These are phyloP conservation scores for Cryptocheilus praepositus DNA, from an alignment of 2,888 invertebrate species.

Conservation along the genomic window DNA sequence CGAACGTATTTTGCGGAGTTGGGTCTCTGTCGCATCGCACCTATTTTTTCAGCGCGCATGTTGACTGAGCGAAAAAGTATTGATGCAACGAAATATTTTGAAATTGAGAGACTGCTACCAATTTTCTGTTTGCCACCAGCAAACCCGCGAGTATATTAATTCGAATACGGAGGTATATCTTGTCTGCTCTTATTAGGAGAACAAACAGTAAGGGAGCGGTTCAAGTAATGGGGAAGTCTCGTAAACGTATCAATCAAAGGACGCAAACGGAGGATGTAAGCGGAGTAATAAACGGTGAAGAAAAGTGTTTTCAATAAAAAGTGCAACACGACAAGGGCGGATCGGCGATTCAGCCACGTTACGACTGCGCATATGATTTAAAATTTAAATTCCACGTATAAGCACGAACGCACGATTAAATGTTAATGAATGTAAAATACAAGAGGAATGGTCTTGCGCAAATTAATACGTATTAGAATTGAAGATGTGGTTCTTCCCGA, in stretches of 20 bases:
- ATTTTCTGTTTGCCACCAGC: too few relatives aligned
- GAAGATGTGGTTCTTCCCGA: too few relatives aligned
- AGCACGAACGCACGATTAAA: constrained; percentile 32
- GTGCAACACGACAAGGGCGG: constrained; percentile 48
- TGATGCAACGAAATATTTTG: too few relatives aligned
- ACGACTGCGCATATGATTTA: constrained; percentile 36
- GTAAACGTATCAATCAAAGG: background rate
- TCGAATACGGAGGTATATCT: too few relatives aligned
- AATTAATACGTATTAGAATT: constrained; percentile 35
- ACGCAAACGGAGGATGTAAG: background rate
- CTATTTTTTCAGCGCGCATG: too few relatives aligned
- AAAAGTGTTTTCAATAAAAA: constrained; percentile 20
- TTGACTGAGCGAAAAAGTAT: too few relatives aligned
- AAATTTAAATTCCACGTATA: constrained; percentile 46
- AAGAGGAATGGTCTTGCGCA: constrained; percentile 17
- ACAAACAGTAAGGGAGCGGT: too few relatives aligned
- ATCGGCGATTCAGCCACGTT: constrained; percentile 34
- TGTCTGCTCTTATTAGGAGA: too few relatives aligned
- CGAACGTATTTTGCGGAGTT: too few relatives aligned
- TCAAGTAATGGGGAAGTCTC: background rate
- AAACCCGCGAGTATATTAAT: too few relatives aligned
- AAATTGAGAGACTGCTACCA: too few relatives aligned
- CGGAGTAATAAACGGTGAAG: constrained; percentile 28
- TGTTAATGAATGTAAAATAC: constrained; percentile 40
- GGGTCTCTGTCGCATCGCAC: too few relatives aligned